Base-by-base conservation (phyloP, 2,797 vertebrate genomes). In the Phrynocephalus guinanensis region DNA sequence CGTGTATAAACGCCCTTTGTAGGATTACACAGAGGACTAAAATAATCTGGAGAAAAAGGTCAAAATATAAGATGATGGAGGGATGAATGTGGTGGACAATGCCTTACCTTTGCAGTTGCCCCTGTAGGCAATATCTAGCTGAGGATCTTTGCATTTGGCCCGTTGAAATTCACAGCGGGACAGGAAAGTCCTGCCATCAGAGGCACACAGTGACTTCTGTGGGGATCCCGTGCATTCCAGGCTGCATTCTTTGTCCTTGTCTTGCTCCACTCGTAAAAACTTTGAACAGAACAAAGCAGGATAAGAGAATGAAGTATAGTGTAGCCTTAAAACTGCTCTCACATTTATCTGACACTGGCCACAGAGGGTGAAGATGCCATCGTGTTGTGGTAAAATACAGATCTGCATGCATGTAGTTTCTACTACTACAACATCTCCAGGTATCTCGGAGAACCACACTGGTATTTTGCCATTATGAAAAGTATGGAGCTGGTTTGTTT, bases 141-240 rank as follows among this genome's bases (percentile, higher is more conserved):
- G 98, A 83, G 99, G 97, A 96, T 99, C 99, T 48, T 97, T 98
- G 96, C 99, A 99, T 95, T 99, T 99, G 95, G 99, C 99, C 18
- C 98, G 96, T 26, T 98, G 98, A 95, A 99, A 99, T 95, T 99
- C 98, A 93, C 99, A 99, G 44, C 98, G 98, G 22, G 99, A 98
- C 85, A 97, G 95, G 95, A 99, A 99, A 92, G 98, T 99, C 93
- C 99, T 96, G 85, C 99, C 99, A 2, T 99, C 98, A 0, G 99
- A 99, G 8, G 98, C 99, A 2, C 99, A 99, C 56, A 99, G 97
- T 0, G 98, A 97, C 90, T 98, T 99, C 92, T 98, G 98, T 26
- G 97, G 95, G 66, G 97, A 95, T 72, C 97, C 97, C 8, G 95
- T 95, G 80, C 99, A 99, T 85, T 98, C 98, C 96, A 96, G 95